Base-by-base conservation (phyloP, 2,113 vertebrate genomes). In the Mastomys natalensis region DNA sequence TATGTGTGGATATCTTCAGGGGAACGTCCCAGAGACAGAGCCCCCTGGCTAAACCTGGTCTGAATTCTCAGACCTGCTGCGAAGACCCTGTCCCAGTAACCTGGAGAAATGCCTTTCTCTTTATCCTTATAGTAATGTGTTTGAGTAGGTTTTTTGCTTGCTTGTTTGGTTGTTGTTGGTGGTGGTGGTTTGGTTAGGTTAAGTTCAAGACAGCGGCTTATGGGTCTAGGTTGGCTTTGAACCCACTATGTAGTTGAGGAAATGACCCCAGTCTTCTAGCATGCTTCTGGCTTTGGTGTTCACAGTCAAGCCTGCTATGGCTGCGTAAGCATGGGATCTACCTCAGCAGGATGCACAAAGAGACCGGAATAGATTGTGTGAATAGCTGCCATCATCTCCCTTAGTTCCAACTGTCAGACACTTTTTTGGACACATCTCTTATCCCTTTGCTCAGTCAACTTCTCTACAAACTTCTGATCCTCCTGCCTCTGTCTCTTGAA, bases 331-430 rank as follows among this genome's bases (percentile, higher is more conserved):
- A 11, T 15, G 11, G 31, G 82, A 17, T 22, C 22, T 15, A n/a
- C 22, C 66, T 70, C 48, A n/a, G 68, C 5, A 82, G 37, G 37
- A 62, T 22, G 34, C 72, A 24, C 7, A 9, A 29, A 53, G 16
- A 10, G 13, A n/a, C 5, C 19, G 3, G 85, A 72, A 64, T 22
- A 29, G 7, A 15, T 1, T 2, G 0, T 1, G 3, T 4, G 10
- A 1, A 6, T 4, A 10, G 60, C 6, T 19, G 2, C 1, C 0
- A 2, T n/a, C 9, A 0, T 5, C 17, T 85, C 24, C 60, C 19
- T 34, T 26, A 51, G 43, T 12, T n/a, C 55, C 21, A 19, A 43
- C 9, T 4, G 7, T 9, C 16, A n/a, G 10, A 51, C 17, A 15
- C 13, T 2, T 16, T n/a, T 48, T 37, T 31, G 58, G 37, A 74